A percentile compares a stretch with the other conserved stretches of the same genome.
Conservation (phyloP, 1,140 invertebrate genomes). For the Aphaenogaster ashmeadi region DNA sequence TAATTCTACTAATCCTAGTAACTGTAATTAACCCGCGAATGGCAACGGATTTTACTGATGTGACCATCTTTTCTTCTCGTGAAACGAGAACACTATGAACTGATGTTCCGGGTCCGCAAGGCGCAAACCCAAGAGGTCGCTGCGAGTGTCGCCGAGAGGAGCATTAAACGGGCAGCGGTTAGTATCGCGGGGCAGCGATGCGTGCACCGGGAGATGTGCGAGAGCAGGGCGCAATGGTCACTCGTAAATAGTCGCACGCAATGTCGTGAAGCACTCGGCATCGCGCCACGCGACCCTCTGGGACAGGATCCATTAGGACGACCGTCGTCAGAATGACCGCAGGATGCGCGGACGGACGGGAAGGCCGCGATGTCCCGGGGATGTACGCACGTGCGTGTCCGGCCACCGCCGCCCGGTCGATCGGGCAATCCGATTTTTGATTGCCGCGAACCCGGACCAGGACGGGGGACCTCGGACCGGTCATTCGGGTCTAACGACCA, state of each 20-base stretch:
- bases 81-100: not conserved
- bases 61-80: not conserved
- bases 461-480: not conserved
- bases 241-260: slow-evolving; percentile 74
- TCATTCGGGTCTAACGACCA: slow-evolving; percentile 56
- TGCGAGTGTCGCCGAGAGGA: not conserved
- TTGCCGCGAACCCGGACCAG: not conserved
- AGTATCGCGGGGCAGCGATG: slow-evolving; percentile 7
- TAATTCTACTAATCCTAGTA: not conserved
- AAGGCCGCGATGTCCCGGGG: not conserved
- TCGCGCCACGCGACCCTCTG: slow-evolving; percentile 70
- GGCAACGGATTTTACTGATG: not conserved
- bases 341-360: slow-evolving; percentile 42
- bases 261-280: slow-evolving; percentile 61
- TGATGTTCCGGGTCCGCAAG: not conserved
- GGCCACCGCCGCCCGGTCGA: slow-evolving; percentile 19
- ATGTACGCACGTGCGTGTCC: slow-evolving; percentile 42
- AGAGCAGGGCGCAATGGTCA: slow-evolving; percentile 34
- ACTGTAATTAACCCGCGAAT: not conserved
- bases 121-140: not conserved
- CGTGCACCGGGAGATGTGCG: slow-evolving; percentile 65
- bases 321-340: slow-evolving; percentile 59
- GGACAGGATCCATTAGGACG: slow-evolving; percentile 71
- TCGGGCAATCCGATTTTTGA: slow-evolving; percentile 70
- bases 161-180: slow-evolving; percentile 8